Base-by-base conservation (phyloP, 2,888 invertebrate genomes). In the Heteropelma amictum region DNA sequence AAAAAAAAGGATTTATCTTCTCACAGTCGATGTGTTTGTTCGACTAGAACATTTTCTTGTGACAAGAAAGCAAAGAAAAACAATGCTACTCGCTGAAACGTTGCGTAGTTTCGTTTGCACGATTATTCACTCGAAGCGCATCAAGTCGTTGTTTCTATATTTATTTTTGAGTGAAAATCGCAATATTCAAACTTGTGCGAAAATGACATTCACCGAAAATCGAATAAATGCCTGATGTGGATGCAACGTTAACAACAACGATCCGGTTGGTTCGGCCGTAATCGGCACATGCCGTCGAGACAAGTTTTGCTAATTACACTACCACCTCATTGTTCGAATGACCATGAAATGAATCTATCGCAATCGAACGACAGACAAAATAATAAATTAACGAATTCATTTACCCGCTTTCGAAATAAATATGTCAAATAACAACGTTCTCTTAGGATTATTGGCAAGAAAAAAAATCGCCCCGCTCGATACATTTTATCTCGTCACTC, bases 331-430 rank as follows among this genome's bases (percentile, higher is more conserved):
- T n/a, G n/a, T n/a, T n/a, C n/a, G n/a, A n/a, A n/a, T n/a, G n/a
- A n/a, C n/a, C n/a, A n/a, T n/a, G n/a, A n/a, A n/a, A n/a, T 42
- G 30, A 64, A 12, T 6, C 40, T 30, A n/a, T 65, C 42, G 64
- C 64, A 65, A 65, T 53, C 14, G 19, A 40, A 26, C 12, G 10
- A 21, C n/a, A n/a, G n/a, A n/a, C n/a, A n/a, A n/a, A n/a, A 28
- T 10, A 35, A 65, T 33, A 60, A 35, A 47, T 54, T 12, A 54
- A 45, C 21, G 40, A 8, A 54, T 51, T 58, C 7, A 53, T 53
- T 60, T 17, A 40, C 28, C 58, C 60, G 60, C 19, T 65, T 23
- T 28, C 28, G 26, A 60, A 65, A 65, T 64, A 74, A 70, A 53
- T 53, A 54, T 33, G 45, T 63, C 53, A 64, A 40, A 74, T 21